Base-by-base conservation (phyloP, 1,140 invertebrate species). In the Aleiodes sp. region DNA sequence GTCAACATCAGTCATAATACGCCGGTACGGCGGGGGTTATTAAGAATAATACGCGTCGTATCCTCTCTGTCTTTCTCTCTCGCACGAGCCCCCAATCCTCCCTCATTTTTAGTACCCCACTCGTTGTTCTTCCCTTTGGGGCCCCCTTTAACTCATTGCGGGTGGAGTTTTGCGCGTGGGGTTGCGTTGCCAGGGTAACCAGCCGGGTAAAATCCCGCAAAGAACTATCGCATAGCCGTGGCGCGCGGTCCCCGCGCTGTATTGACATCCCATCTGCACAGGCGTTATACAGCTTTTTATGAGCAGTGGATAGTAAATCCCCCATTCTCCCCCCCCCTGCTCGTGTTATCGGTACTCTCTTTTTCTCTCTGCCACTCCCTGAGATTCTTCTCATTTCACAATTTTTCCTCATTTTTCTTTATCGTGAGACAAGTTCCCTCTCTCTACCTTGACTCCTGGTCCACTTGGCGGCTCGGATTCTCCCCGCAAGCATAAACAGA, bases 1-100 rank as follows among this genome's bases (percentile, higher is more conserved):
- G 82, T 86, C 84, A 85, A 86, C 84, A 85, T 86, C 84, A 84
- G 83, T 85, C 84, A 85, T 85, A 86, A 85, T 84, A 86, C 78
- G 80, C 78, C 74, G 78, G 82, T 82, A 82, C 81, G 46, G 80
- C 73, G 73, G 78, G 80, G 82, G 81, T 86, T 86, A 86, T 86
- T 86, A 85, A 84, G 84, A 85, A 86, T 85, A 85, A 86, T 85
- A 86, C 83, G 83, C 82, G 84, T 84, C 82, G 82, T 85, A 84
- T 76, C 73, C 73, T 59, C 70, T 70, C n/a, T n/a, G n/a, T n/a
- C n/a, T n/a, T n/a, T n/a, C 66, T 75, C 73, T 71, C 52, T 33
- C 65, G 46, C 21, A 26, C 31, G 12, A 52, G 64, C 65, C 52
- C 65, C 62, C 24, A 63, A 39, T 37, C 12, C 21, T 28, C 28